These are phyloP conservation scores for Pogonocherus hispidulus DNA, from an alignment of 2,888 invertebrate genomes.

Conservation along the genomic window DNA sequence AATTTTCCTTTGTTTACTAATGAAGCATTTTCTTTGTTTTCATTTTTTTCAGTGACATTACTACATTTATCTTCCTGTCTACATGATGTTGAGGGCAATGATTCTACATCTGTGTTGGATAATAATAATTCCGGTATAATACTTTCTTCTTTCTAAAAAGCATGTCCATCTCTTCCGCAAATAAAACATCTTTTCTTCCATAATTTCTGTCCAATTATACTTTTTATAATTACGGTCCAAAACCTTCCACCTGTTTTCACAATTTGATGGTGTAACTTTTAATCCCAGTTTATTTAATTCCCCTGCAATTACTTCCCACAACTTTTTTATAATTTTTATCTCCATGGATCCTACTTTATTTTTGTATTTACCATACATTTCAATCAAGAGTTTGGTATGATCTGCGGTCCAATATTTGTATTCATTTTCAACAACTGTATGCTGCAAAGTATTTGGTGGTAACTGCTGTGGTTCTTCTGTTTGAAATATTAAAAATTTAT, in stretches of 20 bases:
- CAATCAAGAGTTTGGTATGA: constrained; percentile 28
- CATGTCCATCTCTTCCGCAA: constrained; percentile 14
- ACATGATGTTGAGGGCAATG: neutral
- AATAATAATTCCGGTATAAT: constrained; percentile 3
- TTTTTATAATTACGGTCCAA: constrained; percentile 24
- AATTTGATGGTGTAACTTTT: constrained; percentile 18
- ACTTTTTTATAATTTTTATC: constrained; percentile 11
- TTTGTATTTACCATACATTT: constrained; percentile 16
- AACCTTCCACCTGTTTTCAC: constrained; percentile 26
- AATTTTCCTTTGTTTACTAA: neutral
- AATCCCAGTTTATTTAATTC: constrained; percentile 5
- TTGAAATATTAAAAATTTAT: no score
- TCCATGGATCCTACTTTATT: constrained; percentile 23
- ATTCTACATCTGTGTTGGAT: constrained; percentile 1
- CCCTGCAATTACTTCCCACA: constrained; percentile 16
- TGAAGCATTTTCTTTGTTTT: neutral
- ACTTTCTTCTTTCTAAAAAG: constrained; percentile 5
- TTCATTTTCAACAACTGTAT: neutral
- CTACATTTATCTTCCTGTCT: neutral
- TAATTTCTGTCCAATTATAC: constrained; percentile 4
- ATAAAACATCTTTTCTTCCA: constrained; percentile 12
- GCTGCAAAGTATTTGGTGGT: neutral
- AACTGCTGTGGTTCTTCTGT: no score
- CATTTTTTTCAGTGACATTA: neutral
- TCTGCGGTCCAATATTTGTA: neutral